Percentiles rank a stretch among this genome's conserved stretches.
These are phyloP conservation scores for Melanaphis sacchari DNA, from an alignment of 1,140 invertebrate genomes.

Conservation along the genomic window DNA sequence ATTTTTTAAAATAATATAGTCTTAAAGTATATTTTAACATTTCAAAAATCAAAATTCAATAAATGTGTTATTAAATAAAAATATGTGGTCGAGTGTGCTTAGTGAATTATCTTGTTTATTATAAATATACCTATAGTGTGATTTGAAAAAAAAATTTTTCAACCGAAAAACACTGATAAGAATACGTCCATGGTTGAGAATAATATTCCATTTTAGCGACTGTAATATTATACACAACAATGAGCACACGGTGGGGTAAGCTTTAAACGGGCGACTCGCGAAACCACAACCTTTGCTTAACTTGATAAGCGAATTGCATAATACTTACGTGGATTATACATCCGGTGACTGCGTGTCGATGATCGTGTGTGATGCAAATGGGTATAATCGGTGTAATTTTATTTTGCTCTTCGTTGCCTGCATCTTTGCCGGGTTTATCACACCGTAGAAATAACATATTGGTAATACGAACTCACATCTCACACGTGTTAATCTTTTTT, in stretches of 20 bases:
- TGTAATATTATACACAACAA: neutral
- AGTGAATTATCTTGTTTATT: too few species aligned
- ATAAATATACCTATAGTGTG: neutral
- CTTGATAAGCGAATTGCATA: neutral
- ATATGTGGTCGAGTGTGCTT: too few species aligned
- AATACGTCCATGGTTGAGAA: neutral
- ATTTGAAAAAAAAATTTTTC: neutral
- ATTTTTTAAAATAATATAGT: too few species aligned
- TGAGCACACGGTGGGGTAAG: neutral
- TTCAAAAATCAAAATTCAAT: too few species aligned
- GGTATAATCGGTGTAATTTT: too few species aligned
- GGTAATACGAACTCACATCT: neutral
- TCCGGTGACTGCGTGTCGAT: neutral
- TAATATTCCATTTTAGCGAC: neutral
- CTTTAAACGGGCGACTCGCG: neutral
- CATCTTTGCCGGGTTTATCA: neutral
- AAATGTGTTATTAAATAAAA: too few species aligned
- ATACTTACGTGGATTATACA: neutral
- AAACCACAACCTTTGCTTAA: neutral
- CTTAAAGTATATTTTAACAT: too few species aligned
- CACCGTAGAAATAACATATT: neutral
- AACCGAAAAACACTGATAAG: slow-evolving; percentile 10
- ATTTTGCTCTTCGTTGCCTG: neutral
- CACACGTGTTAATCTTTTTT: slow-evolving; percentile 18
- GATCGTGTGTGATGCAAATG: neutral